phyloP scores from a whole-genome alignment of 2,113 vertebrate species.

The Barnardius zonarius region DNA sequence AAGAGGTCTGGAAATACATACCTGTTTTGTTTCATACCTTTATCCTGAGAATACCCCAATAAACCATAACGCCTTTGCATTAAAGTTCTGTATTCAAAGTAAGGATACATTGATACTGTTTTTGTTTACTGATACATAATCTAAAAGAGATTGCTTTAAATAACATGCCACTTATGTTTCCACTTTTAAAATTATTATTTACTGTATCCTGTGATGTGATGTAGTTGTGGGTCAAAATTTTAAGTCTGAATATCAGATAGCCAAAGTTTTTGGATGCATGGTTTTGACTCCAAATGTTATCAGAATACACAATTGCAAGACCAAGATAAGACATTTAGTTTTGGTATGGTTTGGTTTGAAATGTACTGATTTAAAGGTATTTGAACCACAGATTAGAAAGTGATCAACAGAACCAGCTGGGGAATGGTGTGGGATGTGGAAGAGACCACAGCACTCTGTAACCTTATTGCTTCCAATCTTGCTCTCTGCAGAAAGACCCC shows the following conservation, averaged over 20 bases:
- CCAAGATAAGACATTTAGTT: background rate
- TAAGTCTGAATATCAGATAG: background rate
- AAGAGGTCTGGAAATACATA: background rate
- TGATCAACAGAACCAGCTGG: rapidly evolving
- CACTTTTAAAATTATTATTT: background rate
- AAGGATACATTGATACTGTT: background rate
- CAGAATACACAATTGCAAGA: background rate
- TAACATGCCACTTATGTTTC: rapidly evolving
- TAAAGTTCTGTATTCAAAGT: background rate
- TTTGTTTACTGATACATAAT: background rate
- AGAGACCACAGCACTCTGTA: background rate
- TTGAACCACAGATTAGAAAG: background rate
- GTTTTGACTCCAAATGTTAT: background rate
- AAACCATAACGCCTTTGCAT: background rate
- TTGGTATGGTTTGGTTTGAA: background rate
- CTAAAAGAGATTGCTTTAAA: background rate
- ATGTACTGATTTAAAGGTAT: background rate
- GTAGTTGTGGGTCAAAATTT: background rate
- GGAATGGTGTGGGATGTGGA: rapidly evolving
- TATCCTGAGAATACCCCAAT: background rate
- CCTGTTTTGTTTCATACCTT: background rate
- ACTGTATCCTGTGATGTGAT: background rate
- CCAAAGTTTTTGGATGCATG: background rate
- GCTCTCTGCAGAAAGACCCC: background rate
- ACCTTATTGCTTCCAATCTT: background rate